Conservation (phyloP, 2,888 invertebrate genomes). For the Flabesymbios commensalis region DNA sequence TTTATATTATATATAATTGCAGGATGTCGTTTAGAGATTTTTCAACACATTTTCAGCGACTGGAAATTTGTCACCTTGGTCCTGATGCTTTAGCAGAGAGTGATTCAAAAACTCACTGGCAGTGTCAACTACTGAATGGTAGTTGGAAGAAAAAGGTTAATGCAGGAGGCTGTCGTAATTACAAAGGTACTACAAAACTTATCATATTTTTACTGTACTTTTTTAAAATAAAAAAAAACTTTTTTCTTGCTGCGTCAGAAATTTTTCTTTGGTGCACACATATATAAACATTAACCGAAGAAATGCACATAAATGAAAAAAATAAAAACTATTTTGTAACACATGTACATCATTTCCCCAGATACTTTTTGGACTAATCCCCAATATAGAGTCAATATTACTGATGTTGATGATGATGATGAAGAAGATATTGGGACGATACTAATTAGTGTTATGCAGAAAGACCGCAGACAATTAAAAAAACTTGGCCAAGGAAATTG, state of each 20-base stretch:
- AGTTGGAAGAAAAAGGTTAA: conserved; percentile 91
- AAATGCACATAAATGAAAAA: too few species aligned
- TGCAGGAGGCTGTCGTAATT: conserved; percentile 96
- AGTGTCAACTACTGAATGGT: conserved; percentile 89
- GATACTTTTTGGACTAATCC: conserved; percentile 59
- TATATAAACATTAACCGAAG: too few species aligned
- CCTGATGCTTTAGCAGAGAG: conserved; percentile 76
- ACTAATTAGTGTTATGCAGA: conserved; percentile 94
- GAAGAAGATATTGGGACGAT: conserved; percentile 90
- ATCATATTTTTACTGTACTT: neutral
- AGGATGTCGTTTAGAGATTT: conserved; percentile 77
- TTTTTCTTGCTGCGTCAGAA: neutral
- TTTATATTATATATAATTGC: neutral
- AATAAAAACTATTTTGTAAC: too few species aligned
- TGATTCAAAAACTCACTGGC: conserved; percentile 69
- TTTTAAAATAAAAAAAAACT: neutral
- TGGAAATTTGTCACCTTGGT: conserved; percentile 96
- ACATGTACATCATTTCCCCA: too few species aligned
- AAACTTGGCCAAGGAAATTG: conserved; percentile 18
- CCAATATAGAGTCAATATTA: conserved; percentile 54
- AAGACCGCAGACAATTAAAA: conserved; percentile 76
- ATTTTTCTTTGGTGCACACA: too few species aligned
- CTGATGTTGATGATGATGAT: conserved; percentile 65
- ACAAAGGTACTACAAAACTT: conserved; percentile 12
- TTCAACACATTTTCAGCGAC: conserved; percentile 76